phyloP scores from a whole-genome alignment of 2,888 invertebrate genomes.

The Listrodromus nycthemerus region DNA sequence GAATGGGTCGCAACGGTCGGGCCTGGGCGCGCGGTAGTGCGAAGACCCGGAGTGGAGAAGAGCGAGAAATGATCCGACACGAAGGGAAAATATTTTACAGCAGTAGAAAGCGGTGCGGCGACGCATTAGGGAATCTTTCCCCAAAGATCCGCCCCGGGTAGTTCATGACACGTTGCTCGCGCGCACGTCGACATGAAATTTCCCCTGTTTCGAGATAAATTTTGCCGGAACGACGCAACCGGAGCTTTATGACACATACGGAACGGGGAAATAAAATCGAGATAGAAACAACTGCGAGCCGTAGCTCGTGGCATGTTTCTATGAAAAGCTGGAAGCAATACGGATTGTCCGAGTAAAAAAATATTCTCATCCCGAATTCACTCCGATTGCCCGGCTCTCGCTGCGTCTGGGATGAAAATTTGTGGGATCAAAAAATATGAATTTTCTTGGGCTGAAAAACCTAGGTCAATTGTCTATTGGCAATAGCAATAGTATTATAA shows the following conservation, averaged over 20 bases:
- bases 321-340: too few species aligned
- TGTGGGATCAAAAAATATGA: conserved; percentile 46
- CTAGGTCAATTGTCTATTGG: too few species aligned
- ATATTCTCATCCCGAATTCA: too few species aligned
- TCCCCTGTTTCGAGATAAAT: not conserved
- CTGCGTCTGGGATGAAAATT: too few species aligned
- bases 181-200: not conserved
- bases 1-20: not conserved
- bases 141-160: not conserved
- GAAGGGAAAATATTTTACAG: conserved; percentile 17
- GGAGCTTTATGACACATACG: not conserved
- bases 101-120: conserved; percentile 1
- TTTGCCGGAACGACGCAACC: not conserved
- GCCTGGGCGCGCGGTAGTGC: not conserved
- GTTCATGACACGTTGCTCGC: conserved; percentile 13
- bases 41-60: not conserved
- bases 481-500: too few species aligned
- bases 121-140: conserved; percentile 13
- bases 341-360: too few species aligned
- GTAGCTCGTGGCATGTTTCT: too few species aligned
- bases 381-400: too few species aligned
- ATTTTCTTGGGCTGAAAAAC: too few species aligned
- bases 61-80: not conserved
- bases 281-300: not conserved
- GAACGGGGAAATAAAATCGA: not conserved